Conservation (phyloP, 2,888 invertebrate genomes). For the Pteria penguin region DNA sequence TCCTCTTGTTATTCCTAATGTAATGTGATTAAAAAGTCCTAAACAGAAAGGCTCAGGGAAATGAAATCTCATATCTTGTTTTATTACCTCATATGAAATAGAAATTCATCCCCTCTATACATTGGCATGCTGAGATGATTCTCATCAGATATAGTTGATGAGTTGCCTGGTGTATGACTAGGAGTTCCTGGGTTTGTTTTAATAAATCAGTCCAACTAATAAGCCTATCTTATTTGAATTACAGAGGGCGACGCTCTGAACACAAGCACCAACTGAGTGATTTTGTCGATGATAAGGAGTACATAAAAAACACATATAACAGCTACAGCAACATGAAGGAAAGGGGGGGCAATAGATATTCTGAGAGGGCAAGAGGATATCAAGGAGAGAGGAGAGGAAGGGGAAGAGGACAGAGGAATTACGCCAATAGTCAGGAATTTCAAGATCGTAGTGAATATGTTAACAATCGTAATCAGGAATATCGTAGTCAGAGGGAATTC, state of each 20-base stretch:
- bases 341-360: not conserved
- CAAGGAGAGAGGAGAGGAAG: constrained; percentile 4
- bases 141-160: too few relatives aligned
- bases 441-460: not conserved
- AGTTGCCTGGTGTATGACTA: too few relatives aligned
- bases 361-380: not conserved
- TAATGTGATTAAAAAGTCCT: too few relatives aligned
- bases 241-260: constrained; percentile 39
- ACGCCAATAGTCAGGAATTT: not conserved
- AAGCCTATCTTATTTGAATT: too few relatives aligned
- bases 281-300: constrained; percentile 31
- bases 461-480: not conserved
- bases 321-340: constrained; percentile 10
- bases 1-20: too few relatives aligned
- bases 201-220: too few relatives aligned
- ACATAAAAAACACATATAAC: constrained; percentile 15
- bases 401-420: not conserved
- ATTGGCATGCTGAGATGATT: too few relatives aligned
- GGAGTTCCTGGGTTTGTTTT: too few relatives aligned
- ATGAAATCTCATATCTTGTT: too few relatives aligned
- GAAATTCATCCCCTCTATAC: too few relatives aligned
- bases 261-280: constrained; percentile 40
- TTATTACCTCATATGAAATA: too few relatives aligned
- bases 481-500: not conserved
- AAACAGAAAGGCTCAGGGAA: too few relatives aligned